These are phyloP conservation scores for Asarcornis scutulata DNA, from an alignment of 2,113 vertebrate genomes.

Conservation along the genomic window DNA sequence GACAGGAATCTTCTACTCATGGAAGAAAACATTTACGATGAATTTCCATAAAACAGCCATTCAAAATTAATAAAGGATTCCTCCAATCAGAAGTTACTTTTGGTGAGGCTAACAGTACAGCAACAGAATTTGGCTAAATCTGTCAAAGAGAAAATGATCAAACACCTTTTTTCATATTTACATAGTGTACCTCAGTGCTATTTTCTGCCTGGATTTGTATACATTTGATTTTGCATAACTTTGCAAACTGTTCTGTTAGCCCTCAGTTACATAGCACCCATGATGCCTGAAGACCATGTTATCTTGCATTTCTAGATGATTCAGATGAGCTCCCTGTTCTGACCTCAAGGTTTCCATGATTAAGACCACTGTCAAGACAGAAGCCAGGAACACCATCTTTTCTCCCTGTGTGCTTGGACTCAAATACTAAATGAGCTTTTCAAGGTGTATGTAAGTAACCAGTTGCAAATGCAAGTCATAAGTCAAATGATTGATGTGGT, in stretches of 20 bases:
- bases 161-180: not conserved
- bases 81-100: not conserved
- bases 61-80: not conserved
- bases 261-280: not conserved
- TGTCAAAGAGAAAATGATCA: not conserved
- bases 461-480: not conserved
- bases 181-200: not conserved
- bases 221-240: not conserved
- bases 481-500: not conserved
- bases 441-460: not conserved
- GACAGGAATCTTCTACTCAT: not conserved
- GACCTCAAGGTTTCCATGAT: not conserved
- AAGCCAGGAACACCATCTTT: not conserved
- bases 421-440: not conserved
- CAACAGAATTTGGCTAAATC: not conserved
- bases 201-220: not conserved
- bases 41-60: not conserved
- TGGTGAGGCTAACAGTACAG: not conserved
- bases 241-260: not conserved
- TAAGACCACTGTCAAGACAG: not conserved
- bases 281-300: not conserved
- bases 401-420: not conserved
- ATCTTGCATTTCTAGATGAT: not conserved
- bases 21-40: not conserved
- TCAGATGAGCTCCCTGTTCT: not conserved